Percentiles rank a stretch among this genome's conserved stretches.
These are phyloP conservation scores for Phenganax subtilis DNA, from an alignment of 92 coral and sea anemone species.

Conservation along the genomic window DNA sequence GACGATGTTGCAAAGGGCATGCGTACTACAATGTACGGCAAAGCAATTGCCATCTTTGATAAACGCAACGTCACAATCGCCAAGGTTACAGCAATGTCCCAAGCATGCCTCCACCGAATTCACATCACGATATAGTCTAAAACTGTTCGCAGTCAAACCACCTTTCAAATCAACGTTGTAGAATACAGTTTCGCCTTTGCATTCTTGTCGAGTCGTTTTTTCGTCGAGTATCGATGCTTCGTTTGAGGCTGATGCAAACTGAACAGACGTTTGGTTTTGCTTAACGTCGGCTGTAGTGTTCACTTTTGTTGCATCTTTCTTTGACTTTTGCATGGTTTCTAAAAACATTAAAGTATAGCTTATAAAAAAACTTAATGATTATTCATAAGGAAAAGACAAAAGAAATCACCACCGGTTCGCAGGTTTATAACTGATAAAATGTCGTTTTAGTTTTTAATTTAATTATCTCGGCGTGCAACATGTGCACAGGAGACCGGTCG, in stretches of 20 bases:
- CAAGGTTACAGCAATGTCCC: constrained; percentile 66
- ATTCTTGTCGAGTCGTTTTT: background rate
- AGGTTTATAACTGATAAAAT: too few species aligned
- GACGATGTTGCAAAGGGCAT: constrained; percentile 60
- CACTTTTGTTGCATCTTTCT: constrained; percentile 9
- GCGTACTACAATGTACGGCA: constrained; percentile 67
- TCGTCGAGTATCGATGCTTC: background rate
- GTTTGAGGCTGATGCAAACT: constrained; percentile 16
- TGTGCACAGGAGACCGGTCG: too few species aligned
- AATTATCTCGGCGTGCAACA: too few species aligned
- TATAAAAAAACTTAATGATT: too few species aligned
- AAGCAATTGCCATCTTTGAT: constrained; percentile 59
- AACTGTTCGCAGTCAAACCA: constrained; percentile 72
- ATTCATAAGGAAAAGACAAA: too few species aligned
- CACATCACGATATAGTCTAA: constrained; percentile 51
- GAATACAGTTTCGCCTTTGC: constrained; percentile 49
- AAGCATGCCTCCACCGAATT: constrained; percentile 68
- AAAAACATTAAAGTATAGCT: too few species aligned
- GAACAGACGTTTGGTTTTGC: background rate
- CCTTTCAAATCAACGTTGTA: constrained; percentile 75
- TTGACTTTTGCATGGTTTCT: background rate
- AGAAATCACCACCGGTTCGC: too few species aligned
- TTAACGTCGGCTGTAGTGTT: constrained; percentile 4
- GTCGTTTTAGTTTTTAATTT: too few species aligned
- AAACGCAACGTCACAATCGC: constrained; percentile 75